Base-by-base conservation (phyloP, 2,113 vertebrate genomes). In the Dunckerocampus dactyliophorus region DNA sequence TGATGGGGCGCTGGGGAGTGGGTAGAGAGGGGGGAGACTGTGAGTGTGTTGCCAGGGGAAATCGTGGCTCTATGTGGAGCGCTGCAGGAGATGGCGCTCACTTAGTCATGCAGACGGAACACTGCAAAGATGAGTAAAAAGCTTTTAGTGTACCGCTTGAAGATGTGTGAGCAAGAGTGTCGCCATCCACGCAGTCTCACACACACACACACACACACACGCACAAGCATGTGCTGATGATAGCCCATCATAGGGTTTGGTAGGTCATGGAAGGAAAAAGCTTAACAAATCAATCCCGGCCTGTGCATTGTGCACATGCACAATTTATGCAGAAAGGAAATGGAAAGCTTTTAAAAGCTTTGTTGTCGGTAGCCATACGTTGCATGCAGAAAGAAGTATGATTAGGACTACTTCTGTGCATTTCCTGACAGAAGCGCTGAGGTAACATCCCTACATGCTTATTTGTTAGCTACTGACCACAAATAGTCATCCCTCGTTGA, bases 291-390 rank as follows among this genome's bases (percentile, higher is more conserved):
- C 45, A 47, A 64, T 66, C 58, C 14, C 67, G 74, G 65, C 70
- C 43, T n/a, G 59, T 61, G 22, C 47, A 63, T 68, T 71, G 58
- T 70, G 54, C 71, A 74, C 77, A 73, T 79, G 69, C 75, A 85
- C 75, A 79, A 75, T 81, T 83, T 72, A 82, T 72, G 73, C 62
- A 65, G 51, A 47, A 59, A 70, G 63, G 48, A 73, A 67, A 37
- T 62, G 63, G 59, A 69, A 79, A 62, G 85, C 79, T 85, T 80
- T 86, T 80, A 84, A 84, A 63, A 76, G 74, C 67, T 57, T 42
- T 19, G 60, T 62, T 67, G 65, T 85, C 66, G 66, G 78, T 60
- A 50, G 57, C 63, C 52, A 65, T 72, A 63, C 66, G 59, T 64
- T 62, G 1, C 2, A 11, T 39, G 53, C 58, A 50, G 37, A 50